Base-by-base conservation (phyloP, 2,888 invertebrate genomes). In the Spisula solida region DNA sequence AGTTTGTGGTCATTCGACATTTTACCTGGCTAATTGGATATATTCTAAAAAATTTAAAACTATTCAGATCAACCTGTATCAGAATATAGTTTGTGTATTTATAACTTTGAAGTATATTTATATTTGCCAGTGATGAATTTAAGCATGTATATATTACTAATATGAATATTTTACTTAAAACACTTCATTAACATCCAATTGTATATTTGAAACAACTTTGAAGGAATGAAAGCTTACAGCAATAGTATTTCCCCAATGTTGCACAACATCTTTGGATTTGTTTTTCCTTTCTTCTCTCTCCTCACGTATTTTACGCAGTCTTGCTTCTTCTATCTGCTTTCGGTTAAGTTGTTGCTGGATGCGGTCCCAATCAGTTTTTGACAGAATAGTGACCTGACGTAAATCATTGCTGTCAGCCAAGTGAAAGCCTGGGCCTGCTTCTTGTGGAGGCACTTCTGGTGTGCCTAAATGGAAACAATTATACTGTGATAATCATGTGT, bases 231-330 rank as follows among this genome's bases (percentile, higher is more conserved):
- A 51, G 51, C 96, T 94, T 94, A 97, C 97, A 82, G 94, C 94
- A 88, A 96, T 94, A 10, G 97, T 97, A 87, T 97, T 96, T 82
- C 95, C 94, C 97, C 97, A 97, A 88, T 96, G 94, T 91, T 96
- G 95, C 0, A 96, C 96, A 51, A 95, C 93, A 81, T 96, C 96
- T 86, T 96, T 95, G 10, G 96, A 96, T 82, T 93, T 93, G 79
- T 95, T 94, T 83, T 95, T 96, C 82, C 95, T 91, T 29, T 94
- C 93, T 81, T 96, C 96, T 88, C 94, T 95, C 81, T 96, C 96
- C 86, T 95, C 96, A 5, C 93, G 87, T 18, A 94, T 94, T 87
- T 93, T 93, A 78, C 93, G 90, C 12, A 94, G 84, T 83, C 93
- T 93, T 56, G 96, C 96, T 91, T 95, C 95, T 90, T 96, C 96